Evolutionary conservation across 2,113 vertebrate genomes (phyloP).

Genomic region (Lepisosteus osseus): DNA sequence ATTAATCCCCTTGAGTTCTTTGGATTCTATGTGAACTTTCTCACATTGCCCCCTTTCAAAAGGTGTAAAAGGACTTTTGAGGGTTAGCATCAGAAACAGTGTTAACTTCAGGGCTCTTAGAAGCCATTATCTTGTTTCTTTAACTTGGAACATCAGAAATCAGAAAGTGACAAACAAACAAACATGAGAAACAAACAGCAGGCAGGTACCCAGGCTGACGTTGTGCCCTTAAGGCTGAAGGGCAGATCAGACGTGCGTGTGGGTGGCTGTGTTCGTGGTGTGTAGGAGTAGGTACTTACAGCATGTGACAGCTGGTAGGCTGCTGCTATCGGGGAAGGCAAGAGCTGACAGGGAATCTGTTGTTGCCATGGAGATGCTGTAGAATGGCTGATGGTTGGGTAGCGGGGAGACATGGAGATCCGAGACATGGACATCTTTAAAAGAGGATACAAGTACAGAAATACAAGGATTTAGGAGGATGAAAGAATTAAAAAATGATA

Average conservation of each 20-base stretch:
- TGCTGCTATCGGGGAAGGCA: constrained; percentile 57
- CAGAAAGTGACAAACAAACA: neutral
- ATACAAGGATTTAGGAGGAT: too few species aligned
- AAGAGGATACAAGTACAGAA: constrained; percentile 17
- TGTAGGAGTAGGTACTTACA: constrained; percentile 64
- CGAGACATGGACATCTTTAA: constrained; percentile 83
- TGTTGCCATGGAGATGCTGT: constrained; percentile 44
- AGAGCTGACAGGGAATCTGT: constrained; percentile 52
- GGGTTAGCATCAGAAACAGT: too few species aligned
- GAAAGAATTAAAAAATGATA: too few species aligned
- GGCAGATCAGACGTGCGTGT: neutral
- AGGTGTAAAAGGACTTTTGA: too few species aligned
- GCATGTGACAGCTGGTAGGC: constrained; percentile 63
- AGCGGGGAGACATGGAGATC: constrained; percentile 63
- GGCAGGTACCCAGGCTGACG: neutral
- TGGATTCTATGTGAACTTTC: too few species aligned
- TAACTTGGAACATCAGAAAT: neutral
- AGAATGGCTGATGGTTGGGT: constrained; percentile 50
- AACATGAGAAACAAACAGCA: neutral
- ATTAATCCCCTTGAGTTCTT: too few species aligned
- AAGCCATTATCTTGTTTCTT: neutral
- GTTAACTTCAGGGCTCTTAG: too few species aligned
- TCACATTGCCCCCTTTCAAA: too few species aligned
- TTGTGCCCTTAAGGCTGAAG: neutral
- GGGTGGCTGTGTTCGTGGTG: constrained; percentile 10